phyloP scores from a whole-genome alignment of 1,140 invertebrate genomes.

The Papilio xuthus region DNA sequence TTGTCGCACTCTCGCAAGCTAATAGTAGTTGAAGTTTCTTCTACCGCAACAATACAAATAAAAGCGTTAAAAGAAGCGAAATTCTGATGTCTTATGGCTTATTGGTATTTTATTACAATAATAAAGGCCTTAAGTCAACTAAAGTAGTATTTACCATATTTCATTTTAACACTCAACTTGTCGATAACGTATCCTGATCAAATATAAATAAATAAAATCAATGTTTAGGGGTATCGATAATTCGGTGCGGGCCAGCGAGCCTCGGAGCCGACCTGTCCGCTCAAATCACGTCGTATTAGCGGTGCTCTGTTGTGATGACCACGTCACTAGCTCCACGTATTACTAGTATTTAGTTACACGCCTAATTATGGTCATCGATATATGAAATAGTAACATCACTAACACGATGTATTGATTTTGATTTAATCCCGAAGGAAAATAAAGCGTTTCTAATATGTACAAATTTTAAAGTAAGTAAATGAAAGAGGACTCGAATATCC shows the following conservation, averaged over 20 bases:
- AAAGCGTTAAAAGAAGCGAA: no score
- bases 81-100: no score
- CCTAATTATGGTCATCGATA: conserved; percentile 34
- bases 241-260: conserved; percentile 49
- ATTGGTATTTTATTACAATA: no score
- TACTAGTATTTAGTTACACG: conserved; percentile 56
- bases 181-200: conserved; percentile 8
- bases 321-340: conserved; percentile 54
- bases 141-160: no score
- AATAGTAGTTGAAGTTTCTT: no score
- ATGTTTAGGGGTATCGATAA: conserved; percentile 49
- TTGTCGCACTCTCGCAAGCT: not conserved
- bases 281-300: conserved; percentile 53
- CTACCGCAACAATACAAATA: no score
- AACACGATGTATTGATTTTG: not conserved
- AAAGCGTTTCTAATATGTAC: not conserved
- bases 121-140: no score
- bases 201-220: conserved; percentile 26
- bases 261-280: conserved; percentile 44
- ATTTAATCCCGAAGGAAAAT: not conserved
- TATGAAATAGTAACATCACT: conserved; percentile 26
- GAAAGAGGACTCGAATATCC: no score
- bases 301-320: conserved; percentile 54
- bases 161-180: no score
- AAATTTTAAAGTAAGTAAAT: no score